Evolutionary conservation across 2,113 vertebrate genomes (phyloP).

Genomic region (Grallaria varia): DNA sequence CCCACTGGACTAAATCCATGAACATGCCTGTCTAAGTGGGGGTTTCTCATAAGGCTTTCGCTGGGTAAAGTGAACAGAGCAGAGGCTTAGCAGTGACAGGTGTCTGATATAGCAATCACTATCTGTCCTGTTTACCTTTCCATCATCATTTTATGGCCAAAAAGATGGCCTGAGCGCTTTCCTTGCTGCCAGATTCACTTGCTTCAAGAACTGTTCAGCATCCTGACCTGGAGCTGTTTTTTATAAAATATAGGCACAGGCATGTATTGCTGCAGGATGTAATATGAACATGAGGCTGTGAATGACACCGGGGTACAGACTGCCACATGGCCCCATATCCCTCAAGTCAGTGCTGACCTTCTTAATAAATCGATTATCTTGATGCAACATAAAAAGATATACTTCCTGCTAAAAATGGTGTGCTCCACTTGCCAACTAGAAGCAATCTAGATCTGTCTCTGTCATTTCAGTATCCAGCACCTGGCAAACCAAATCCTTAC

Average conservation of each 20-base stretch:
- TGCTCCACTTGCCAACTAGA: background rate
- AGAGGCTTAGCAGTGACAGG: background rate
- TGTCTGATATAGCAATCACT: background rate
- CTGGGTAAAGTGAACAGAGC: background rate
- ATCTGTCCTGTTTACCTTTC: background rate
- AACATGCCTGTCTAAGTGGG: background rate
- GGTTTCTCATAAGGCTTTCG: background rate
- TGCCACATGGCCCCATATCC: background rate
- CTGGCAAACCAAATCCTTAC: background rate
- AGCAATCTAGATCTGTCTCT: background rate
- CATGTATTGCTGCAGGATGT: background rate
- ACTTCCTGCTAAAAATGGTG: background rate
- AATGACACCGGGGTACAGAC: background rate
- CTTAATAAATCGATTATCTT: background rate
- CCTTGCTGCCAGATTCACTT: background rate
- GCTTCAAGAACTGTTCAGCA: background rate
- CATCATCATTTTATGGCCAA: background rate
- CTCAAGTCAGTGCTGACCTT: background rate
- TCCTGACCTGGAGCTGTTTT: background rate
- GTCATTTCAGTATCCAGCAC: background rate
- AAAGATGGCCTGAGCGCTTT: background rate
- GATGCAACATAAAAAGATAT: background rate
- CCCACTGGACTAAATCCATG: background rate
- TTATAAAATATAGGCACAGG: background rate
- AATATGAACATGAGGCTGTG: background rate